A percentile compares a stretch with the other conserved stretches of the same genome.
Evolutionary conservation across 1,140 invertebrate genomes (phyloP).

Genomic region (Patella vulgata): DNA sequence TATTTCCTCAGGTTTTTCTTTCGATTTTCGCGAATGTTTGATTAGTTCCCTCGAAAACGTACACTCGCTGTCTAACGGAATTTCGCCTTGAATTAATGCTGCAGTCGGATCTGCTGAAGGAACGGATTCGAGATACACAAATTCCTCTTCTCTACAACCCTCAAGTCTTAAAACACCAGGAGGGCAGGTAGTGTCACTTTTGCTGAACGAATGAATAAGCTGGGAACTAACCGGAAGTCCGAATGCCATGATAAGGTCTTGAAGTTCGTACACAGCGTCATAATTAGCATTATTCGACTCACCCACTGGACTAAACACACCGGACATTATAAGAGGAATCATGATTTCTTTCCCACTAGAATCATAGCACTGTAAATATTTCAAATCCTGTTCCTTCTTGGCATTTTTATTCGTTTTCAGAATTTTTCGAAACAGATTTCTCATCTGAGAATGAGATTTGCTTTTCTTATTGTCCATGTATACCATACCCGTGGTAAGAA

Average conservation of each 20-base stretch:
- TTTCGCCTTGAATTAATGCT: conserved; percentile 32
- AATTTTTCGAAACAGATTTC: conserved; percentile 49
- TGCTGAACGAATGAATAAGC: conserved; percentile 44
- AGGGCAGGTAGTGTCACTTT: conserved; percentile 24
- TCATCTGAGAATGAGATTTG: conserved; percentile 27
- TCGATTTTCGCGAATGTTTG: conserved; percentile 32
- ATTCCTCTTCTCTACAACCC: conserved; percentile 43
- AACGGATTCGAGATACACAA: conserved; percentile 37
- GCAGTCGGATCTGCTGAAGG: conserved; percentile 19
- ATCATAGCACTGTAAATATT: conserved; percentile 60
- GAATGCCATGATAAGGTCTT: conserved; percentile 56
- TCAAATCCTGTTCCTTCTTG: conserved; percentile 54
- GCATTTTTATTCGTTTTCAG: conserved; percentile 43
- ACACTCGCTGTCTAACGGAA: conserved; percentile 46
- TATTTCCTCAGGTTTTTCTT: conserved; percentile 9
- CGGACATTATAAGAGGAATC: conserved; percentile 60
- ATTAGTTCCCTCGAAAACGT: conserved; percentile 40
- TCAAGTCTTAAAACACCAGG: conserved; percentile 48
- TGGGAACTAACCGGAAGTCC: conserved; percentile 54
- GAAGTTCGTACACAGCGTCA: conserved; percentile 59
- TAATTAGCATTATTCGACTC: conserved; percentile 48
- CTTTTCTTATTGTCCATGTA: conserved; percentile 58
- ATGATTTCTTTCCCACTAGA: conserved; percentile 48
- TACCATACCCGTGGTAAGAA: conserved; percentile 54
- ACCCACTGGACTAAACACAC: conserved; percentile 60